These are phyloP conservation scores for Folsomia manolachei DNA, from an alignment of 2,888 invertebrate species.

Conservation along the genomic window DNA sequence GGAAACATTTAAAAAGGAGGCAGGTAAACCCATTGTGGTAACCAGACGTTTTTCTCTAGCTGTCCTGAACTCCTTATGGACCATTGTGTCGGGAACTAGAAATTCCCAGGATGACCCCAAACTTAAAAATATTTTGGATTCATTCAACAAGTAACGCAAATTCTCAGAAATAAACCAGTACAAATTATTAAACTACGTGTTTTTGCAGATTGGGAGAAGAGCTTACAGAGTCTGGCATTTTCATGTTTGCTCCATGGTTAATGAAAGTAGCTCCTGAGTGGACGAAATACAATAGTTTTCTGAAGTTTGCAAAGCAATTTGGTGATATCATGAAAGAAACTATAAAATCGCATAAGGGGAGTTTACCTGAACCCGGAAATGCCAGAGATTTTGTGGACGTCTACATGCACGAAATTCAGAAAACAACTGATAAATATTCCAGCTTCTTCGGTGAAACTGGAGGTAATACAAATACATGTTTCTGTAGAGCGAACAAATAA, in stretches of 20 bases:
- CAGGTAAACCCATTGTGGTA: slow-evolving; percentile 18
- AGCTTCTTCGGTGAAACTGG: slow-evolving; percentile 34
- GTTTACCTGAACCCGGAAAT: too few relatives aligned
- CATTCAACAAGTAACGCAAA: slow-evolving; percentile 15
- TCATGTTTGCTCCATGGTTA: slow-evolving; percentile 31
- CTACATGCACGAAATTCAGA: slow-evolving; percentile 35
- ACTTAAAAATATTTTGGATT: slow-evolving; percentile 16
- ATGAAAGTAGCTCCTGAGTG: slow-evolving; percentile 21
- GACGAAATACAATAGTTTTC: slow-evolving; percentile 24
- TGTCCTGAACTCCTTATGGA: slow-evolving; percentile 31
- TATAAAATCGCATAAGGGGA: too few relatives aligned
- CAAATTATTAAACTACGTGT: too few relatives aligned
- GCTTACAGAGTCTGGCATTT: too few relatives aligned
- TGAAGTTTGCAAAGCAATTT: too few relatives aligned
- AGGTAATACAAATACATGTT: too few relatives aligned
- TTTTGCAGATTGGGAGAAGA: background rate
- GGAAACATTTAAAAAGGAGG: slow-evolving; percentile 16
- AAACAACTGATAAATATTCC: slow-evolving; percentile 37
- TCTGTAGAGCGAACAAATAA: too few relatives aligned
- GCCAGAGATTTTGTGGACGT: too few relatives aligned
- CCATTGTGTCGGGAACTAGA: slow-evolving; percentile 25
- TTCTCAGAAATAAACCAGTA: too few relatives aligned
- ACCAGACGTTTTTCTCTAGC: slow-evolving; percentile 25
- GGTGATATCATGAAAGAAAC: too few relatives aligned
- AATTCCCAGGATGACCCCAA: slow-evolving; percentile 32